These are phyloP conservation scores for Apamea anceps DNA, from an alignment of 2,888 invertebrate species.

Conservation along the genomic window DNA sequence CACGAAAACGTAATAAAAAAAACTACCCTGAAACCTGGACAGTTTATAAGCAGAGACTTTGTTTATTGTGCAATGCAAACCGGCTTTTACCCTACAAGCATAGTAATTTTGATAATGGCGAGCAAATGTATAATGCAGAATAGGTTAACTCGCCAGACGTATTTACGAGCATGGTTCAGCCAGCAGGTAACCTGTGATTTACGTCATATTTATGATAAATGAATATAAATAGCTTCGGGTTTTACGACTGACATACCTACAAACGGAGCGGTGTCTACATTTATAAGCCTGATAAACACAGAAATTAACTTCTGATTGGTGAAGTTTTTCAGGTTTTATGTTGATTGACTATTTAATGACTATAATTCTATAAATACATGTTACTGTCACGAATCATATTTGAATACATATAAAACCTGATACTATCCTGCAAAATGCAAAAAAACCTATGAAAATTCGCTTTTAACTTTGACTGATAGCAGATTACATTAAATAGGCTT, in stretches of 20 bases:
- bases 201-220: constrained; percentile 11
- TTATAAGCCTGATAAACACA: neutral
- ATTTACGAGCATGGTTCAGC: constrained; percentile 55
- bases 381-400: neutral
- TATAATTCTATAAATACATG: neutral
- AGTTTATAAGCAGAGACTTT: neutral
- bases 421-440: neutral
- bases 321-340: neutral
- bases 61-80: neutral
- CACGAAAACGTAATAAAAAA: too few relatives aligned
- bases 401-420: neutral
- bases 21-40: neutral
- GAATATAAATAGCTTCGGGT: constrained; percentile 4
- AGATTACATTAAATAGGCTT: neutral
- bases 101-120: constrained; percentile 41
- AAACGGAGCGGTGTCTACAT: neutral
- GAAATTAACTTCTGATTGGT: neutral
- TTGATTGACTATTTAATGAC: neutral
- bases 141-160: constrained; percentile 23
- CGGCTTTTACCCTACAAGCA: neutral
- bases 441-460: too few relatives aligned
- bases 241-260: neutral
- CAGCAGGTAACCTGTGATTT: neutral
- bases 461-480: neutral
- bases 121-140: constrained; percentile 12